Evolutionary conservation across 2,888 invertebrate genomes (phyloP).

Genomic region (Oxycera nigricornis): DNA sequence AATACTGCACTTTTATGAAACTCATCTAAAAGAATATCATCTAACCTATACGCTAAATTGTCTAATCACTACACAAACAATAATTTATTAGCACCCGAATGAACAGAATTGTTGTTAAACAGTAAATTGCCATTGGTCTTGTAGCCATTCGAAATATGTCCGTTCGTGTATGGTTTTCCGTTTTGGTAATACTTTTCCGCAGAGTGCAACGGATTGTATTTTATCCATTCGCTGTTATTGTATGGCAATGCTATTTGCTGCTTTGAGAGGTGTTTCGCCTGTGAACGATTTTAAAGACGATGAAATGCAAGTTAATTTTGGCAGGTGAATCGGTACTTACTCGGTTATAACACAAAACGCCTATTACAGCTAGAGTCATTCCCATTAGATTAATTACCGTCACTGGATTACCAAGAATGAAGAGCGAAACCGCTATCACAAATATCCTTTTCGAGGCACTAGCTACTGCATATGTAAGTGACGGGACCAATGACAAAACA

Average conservation of each 20-base stretch:
- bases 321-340: conserved; percentile 60
- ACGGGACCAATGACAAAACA: conserved; percentile 88
- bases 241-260: conserved; percentile 66
- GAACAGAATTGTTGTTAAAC: conserved; percentile 55
- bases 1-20: conserved; percentile 26
- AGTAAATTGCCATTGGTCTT: conserved; percentile 51
- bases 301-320: not conserved
- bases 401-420: conserved; percentile 90
- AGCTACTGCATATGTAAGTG: conserved; percentile 93
- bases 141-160: conserved; percentile 49
- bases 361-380: conserved; percentile 88
- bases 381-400: conserved; percentile 85
- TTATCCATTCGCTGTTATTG: conserved; percentile 59
- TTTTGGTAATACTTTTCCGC: conserved; percentile 33
- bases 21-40: not conserved
- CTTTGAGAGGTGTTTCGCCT: conserved; percentile 76
- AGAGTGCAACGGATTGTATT: conserved; percentile 56
- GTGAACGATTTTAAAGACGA: conserved; percentile 49
- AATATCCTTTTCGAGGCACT: conserved; percentile 93
- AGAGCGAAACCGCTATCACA: conserved; percentile 86
- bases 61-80: conserved; percentile 56
- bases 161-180: conserved; percentile 47
- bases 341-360: conserved; percentile 91
- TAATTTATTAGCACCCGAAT: conserved; percentile 55
- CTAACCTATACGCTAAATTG: not conserved